These are phyloP conservation scores for Parasteatoda lunata DNA, from an alignment of 2,888 invertebrate species.

Conservation along the genomic window DNA sequence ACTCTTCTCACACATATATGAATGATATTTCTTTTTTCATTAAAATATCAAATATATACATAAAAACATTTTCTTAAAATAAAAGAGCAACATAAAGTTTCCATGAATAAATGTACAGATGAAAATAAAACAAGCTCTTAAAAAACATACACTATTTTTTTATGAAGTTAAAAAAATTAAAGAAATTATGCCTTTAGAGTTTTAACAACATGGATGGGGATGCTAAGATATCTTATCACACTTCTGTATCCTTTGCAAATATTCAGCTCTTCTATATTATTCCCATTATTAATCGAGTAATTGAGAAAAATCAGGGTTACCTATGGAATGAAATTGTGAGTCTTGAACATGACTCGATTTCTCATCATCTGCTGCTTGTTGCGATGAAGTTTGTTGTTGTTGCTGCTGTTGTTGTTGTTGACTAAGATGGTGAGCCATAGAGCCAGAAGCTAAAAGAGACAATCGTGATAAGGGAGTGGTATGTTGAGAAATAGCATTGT, in stretches of 20 bases:
- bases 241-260: slow-evolving; percentile 28
- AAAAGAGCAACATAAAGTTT: slow-evolving; percentile 67
- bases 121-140: slow-evolving; percentile 69
- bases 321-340: slow-evolving; percentile 65
- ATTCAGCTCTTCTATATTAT: slow-evolving; percentile 28
- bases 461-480: slow-evolving; percentile 65
- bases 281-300: slow-evolving; percentile 57
- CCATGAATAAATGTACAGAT: slow-evolving; percentile 67
- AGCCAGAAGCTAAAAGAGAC: slow-evolving; percentile 66
- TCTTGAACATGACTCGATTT: slow-evolving; percentile 64
- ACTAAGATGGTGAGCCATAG: slow-evolving; percentile 62
- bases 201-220: slow-evolving; percentile 57
- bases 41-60: slow-evolving; percentile 68
- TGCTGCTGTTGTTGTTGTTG: slow-evolving; percentile 52
- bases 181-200: slow-evolving; percentile 55
- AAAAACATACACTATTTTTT: slow-evolving; percentile 65
- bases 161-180: slow-evolving; percentile 55
- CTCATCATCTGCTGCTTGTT: slow-evolving; percentile 30
- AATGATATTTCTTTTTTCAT: slow-evolving; percentile 44
- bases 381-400: slow-evolving; percentile 35
- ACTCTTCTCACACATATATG: slow-evolving; percentile 17
- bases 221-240: slow-evolving; percentile 68
- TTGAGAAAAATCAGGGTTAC: slow-evolving; percentile 68
- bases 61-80: slow-evolving; percentile 64
- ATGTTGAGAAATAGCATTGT: slow-evolving; percentile 67